Percentiles rank a stretch among this genome's conserved stretches.
Evolutionary conservation across 64 coral and sea anemone species (phyloP).

Genomic region (Pocillopora verrucosa): DNA sequence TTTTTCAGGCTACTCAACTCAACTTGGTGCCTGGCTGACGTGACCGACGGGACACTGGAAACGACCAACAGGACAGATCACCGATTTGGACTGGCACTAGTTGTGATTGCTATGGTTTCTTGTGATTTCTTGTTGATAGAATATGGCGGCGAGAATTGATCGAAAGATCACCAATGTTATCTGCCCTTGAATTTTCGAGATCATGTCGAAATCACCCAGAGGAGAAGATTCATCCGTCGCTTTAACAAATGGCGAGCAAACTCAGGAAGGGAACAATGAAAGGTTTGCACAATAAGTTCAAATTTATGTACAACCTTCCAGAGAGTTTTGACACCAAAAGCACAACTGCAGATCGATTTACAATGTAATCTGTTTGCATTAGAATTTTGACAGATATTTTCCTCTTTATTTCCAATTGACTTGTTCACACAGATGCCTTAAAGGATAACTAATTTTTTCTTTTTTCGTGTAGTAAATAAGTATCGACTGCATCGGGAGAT

Average conservation of each 20-base stretch:
- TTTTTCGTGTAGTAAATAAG: no score
- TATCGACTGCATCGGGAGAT: no score
- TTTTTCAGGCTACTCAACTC: no score
- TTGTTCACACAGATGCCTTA: no score
- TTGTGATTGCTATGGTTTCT: constrained; percentile 41
- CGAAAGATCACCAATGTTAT: background rate
- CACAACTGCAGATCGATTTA: no score
- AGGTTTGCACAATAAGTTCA: background rate
- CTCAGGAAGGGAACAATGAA: background rate
- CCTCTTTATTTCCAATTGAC: no score
- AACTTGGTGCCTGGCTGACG: background rate
- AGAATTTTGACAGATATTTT: no score
- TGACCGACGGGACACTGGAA: background rate
- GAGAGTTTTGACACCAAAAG: no score
- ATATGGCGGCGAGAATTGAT: background rate
- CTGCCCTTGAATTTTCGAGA: background rate
- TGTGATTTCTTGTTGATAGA: background rate
- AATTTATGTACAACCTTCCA: background rate
- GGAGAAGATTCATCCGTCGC: background rate
- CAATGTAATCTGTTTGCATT: no score
- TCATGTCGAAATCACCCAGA: constrained; percentile 21
- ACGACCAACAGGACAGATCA: background rate
- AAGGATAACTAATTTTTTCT: no score
- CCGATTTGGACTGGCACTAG: constrained; percentile 15
- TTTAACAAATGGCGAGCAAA: background rate